Base-by-base conservation (phyloP, 2,113 vertebrate genomes). In the Pungitius pungitius region DNA sequence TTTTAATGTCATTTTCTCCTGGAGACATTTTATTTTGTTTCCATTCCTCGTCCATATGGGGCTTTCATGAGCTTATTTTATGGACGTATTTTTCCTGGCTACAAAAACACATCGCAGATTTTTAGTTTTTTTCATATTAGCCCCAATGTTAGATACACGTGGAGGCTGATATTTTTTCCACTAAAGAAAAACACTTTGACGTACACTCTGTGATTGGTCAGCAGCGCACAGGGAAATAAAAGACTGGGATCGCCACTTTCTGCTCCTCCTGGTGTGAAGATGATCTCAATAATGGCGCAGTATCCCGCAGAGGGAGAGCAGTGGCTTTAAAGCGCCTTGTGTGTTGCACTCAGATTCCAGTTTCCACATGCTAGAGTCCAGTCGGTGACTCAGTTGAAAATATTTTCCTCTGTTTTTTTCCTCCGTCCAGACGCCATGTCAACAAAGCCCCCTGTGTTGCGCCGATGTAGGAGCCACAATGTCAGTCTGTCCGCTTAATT, bases 371-470 rank as follows among this genome's bases (percentile, higher is more conserved):
- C 85, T 85, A 87, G 89, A 78, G 87, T 88, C 81, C 84, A 92
- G 88, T 78, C 80, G 87, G 91, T 95, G 92, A 94, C 88, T 94
- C 92, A 93, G 90, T 91, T 81, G 77, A 88, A 93, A 92, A 93
- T 92, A 93, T 93, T 92, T 93, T 91, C 90, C 92, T 89, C 84
- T 91, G 62, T 88, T 88, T 90, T 87, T 90, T 91, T 83, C 84
- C 85, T 88, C 77, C 39, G 80, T 89, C 89, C 86, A 91, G 90
- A 91, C 87, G 90, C 90, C 90, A 89, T 77, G 85, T 89, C 83
- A 82, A 94, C 93, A 95, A 94, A 95, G 95, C 88, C 76, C 87
- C 81, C 88, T 93, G 85, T 93, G 93, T 94, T 91, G 86, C 81
- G n/a, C 66, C 68, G 20, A 81, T 70, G 88, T 90, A 93, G 93